Conservation (phyloP, 2,797 vertebrate genomes). For the Bovichtus diacanthus region DNA sequence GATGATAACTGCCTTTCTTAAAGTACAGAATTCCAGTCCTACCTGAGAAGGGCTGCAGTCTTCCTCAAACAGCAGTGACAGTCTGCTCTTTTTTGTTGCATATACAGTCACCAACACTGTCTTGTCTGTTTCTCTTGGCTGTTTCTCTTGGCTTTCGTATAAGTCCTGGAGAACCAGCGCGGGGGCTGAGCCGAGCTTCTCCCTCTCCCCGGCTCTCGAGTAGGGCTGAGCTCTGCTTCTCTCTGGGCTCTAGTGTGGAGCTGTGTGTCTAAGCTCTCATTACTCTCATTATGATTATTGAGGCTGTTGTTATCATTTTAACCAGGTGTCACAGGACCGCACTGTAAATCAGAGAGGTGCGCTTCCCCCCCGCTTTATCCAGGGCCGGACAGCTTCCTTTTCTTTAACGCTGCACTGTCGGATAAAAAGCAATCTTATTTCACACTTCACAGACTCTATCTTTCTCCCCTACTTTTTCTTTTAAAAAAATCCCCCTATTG, state of each 20-base stretch:
- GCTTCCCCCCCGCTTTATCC: slow-evolving; percentile 67
- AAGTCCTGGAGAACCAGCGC: slow-evolving; percentile 57
- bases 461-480: slow-evolving; percentile 79
- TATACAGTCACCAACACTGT: slow-evolving; percentile 57
- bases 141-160: slow-evolving; percentile 43
- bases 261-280: slow-evolving; percentile 75
- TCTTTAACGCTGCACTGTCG: slow-evolving; percentile 82
- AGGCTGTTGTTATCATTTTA: slow-evolving; percentile 83
- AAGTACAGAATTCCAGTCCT: slow-evolving; percentile 68
- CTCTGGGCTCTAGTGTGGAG: slow-evolving; percentile 57
- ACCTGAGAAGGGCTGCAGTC: slow-evolving; percentile 76
- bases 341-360: slow-evolving; percentile 73
- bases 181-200: slow-evolving; percentile 64
- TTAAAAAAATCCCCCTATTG: slow-evolving; percentile 60
- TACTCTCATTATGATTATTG: slow-evolving; percentile 85
- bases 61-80: slow-evolving; percentile 60
- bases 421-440: slow-evolving; percentile 90
- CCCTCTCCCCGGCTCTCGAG: slow-evolving; percentile 58
- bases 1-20: slow-evolving; percentile 71
- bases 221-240: slow-evolving; percentile 53
- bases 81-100: slow-evolving; percentile 56
- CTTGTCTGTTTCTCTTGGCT: slow-evolving; percentile 57
- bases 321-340: slow-evolving; percentile 80
- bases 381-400: slow-evolving; percentile 83
- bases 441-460: slow-evolving; percentile 87